Base-by-base conservation (phyloP, 2,888 invertebrate genomes). In the Oscheius onirici region DNA sequence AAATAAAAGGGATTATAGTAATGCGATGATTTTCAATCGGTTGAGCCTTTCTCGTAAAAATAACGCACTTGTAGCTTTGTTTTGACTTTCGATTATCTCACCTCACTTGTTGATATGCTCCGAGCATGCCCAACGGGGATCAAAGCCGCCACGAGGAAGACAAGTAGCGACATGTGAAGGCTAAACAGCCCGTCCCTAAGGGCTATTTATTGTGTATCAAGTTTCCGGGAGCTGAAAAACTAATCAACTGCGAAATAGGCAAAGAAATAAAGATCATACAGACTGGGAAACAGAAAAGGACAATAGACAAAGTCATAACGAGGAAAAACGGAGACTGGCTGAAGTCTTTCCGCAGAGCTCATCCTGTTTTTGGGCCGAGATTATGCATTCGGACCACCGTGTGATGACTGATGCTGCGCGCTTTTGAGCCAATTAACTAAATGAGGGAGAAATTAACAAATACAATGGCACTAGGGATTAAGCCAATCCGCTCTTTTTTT, bases 341-440 rank as follows among this genome's bases (percentile, higher is more conserved):
- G 8, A 22, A 51, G 24, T 15, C 22, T 22, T 51, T 51, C 24
- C 51, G 20, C 51, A 46, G 13, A 46, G 46, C 46, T 46, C 46
- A 51, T 15, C 51, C 24, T 51, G 51, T 51, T 51, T 46, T 51
- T 51, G 51, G 17, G n/a, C n/a, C 24, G 51, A 51, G 51, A 51
- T 51, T 51, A 51, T 51, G 51, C 51, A 51, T 8, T 51, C 51
- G 51, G 51, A 51, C 51, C 51, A 51, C 51, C 51, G 20, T 51
- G 51, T n/a, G n/a, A 3, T 34, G 34, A 34, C 34, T 34, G 34
- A 34, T 34, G 34, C 34, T 8, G 5, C 34, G 34, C 34, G 34
- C 34, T 34, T 34, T 34, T 34, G 34, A 34, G 3, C 34, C 34
- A 34, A 34, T 34, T 34, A 34, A 8, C 34, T 34, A 34, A 34